Conservation (phyloP, 2,888 invertebrate genomes). For the Brenthis hecate region DNA sequence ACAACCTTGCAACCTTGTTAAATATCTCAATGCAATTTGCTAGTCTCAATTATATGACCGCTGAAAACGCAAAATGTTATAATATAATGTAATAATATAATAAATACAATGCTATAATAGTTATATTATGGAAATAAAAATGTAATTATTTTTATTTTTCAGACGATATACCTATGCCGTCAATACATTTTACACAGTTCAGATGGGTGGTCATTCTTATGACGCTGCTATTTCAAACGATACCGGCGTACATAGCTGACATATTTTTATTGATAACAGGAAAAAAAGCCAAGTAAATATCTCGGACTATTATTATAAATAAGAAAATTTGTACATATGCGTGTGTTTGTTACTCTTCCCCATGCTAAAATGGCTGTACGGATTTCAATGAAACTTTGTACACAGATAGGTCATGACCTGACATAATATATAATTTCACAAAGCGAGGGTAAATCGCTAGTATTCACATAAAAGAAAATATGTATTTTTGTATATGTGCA, state of each 20-base stretch:
- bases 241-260: constrained; percentile 52
- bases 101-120: no score
- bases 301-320: neutral
- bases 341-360: no score
- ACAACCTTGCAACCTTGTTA: no score
- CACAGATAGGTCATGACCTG: no score
- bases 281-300: constrained; percentile 45
- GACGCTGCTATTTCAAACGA: constrained; percentile 45
- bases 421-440: no score
- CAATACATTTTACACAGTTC: constrained; percentile 42
- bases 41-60: neutral
- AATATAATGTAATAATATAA: no score
- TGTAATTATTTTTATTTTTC: constrained; percentile 30
- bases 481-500: no score
- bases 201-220: constrained; percentile 43
- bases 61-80: neutral
- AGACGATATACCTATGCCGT: constrained; percentile 49
- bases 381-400: no score
- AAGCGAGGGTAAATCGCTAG: no score
- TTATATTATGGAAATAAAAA: no score
- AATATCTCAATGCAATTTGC: neutral
- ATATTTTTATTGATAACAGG: constrained; percentile 44
- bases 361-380: no score
- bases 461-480: no score
- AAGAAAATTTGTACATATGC: neutral